Evolutionary conservation across 2,797 vertebrate species (phyloP), one percentile per base, ranked within the genome.

Genomic region (Uromys caudimaculatus): DNA sequence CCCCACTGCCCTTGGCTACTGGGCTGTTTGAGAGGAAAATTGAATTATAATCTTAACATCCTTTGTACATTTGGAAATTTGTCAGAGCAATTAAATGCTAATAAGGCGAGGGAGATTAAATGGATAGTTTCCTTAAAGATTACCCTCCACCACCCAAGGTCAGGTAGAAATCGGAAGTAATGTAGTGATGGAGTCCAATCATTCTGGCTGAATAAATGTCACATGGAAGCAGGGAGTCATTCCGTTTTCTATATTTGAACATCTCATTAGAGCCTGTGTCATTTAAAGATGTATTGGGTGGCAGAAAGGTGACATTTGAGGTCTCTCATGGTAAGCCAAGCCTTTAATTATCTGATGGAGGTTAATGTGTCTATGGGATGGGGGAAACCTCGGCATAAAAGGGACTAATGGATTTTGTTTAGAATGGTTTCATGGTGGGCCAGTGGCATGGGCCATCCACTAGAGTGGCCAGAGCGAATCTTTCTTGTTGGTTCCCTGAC

Each of bases 331-430:
- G 98, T 97, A 98, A 98, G 97, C 97, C 97, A 96, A 98, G 97
- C 97, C 98, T 97, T 98, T 98, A 97, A 98, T 98, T 98, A 98
- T 97, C 96, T 97, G 97, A 97, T 96, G 95, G 98, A 98, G 97
- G 98, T 97, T 98, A 98, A 98, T 97, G 81, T 97, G 97, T 71
- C 92, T 87, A 64, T 62, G 52, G 96, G 78, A 88, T 86, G 82
- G 75, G 32, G 91, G 93, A 71, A 83, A 87, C 75, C 96, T 96
- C 75, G 69, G 94, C 27, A 38, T 89, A 96, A 94, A 92, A 93
- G 62, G 90, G 95, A 97, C 90, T 97, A 96, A 98, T 96, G 93
- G 95, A 92, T 94, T 95, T 91, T 64, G 76, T 95, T 89, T 95
- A 93, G 89, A 97, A 94, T n/a, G 8, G 88, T 97, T 98, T 96